Evolutionary conservation across 2,888 invertebrate genomes (phyloP).

Genomic region (Tachina fera): DNA sequence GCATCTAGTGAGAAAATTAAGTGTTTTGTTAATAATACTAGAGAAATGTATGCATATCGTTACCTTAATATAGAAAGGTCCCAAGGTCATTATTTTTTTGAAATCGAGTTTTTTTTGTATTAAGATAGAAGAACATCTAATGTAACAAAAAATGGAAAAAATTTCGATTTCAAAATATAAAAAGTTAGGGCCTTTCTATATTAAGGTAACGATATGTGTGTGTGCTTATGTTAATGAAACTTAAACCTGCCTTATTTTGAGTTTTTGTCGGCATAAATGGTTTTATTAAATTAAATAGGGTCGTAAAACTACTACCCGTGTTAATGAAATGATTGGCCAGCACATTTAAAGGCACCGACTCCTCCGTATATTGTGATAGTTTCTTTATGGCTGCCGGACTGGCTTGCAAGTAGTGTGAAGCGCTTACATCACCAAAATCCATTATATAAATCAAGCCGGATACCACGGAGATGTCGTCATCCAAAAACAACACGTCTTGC

Average conservation of each 20-base stretch:
- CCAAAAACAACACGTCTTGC: slow-evolving; percentile 85
- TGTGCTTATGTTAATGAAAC: not conserved
- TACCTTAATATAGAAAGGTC: too few relatives aligned
- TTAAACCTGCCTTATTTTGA: slow-evolving; percentile 84
- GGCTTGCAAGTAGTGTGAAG: slow-evolving; percentile 85
- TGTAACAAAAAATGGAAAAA: too few relatives aligned
- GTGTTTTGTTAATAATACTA: not conserved
- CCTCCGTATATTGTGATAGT: slow-evolving; percentile 84
- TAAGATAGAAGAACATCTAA: too few relatives aligned
- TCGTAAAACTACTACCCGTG: slow-evolving; percentile 85
- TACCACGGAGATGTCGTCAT: slow-evolving; percentile 85
- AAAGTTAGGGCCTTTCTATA: too few relatives aligned
- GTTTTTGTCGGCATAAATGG: slow-evolving; percentile 86
- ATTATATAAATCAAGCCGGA: slow-evolving; percentile 84
- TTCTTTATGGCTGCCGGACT: slow-evolving; percentile 86
- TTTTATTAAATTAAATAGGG: slow-evolving; percentile 85
- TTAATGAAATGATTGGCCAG: slow-evolving; percentile 86
- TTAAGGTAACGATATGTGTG: too few relatives aligned
- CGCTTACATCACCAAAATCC: slow-evolving; percentile 84
- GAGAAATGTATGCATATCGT: not conserved
- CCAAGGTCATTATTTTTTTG: too few relatives aligned
- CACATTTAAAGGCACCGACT: slow-evolving; percentile 85
- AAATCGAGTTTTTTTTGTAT: too few relatives aligned
- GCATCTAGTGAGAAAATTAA: slow-evolving; percentile 81
- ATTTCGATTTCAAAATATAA: too few relatives aligned